These are phyloP conservation scores for Plagodis pulveraria DNA, from an alignment of 2,888 invertebrate genomes.

Conservation along the genomic window DNA sequence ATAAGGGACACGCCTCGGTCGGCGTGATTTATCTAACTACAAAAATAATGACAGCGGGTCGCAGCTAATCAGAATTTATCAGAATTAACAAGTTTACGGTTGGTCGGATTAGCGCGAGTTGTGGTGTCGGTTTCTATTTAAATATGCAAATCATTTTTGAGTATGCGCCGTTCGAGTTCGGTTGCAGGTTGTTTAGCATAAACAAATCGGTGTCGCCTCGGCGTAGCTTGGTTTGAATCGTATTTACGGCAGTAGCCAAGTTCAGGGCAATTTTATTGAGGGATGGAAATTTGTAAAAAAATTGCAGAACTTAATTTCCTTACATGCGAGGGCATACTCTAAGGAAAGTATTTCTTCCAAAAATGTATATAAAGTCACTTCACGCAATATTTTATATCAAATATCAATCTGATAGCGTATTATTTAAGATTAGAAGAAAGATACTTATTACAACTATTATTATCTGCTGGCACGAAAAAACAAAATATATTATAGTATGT, in stretches of 20 bases:
- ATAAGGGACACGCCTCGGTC: slow-evolving; percentile 67
- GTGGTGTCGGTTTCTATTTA: slow-evolving; percentile 62
- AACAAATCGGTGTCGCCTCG: slow-evolving; percentile 63
- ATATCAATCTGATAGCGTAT: too few species aligned
- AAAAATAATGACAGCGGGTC: slow-evolving; percentile 58
- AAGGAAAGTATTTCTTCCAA: too few species aligned
- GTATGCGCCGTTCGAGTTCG: slow-evolving; percentile 60
- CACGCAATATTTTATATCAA: too few species aligned
- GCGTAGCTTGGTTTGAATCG: not conserved
- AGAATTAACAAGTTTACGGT: slow-evolving; percentile 64
- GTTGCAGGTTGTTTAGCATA: slow-evolving; percentile 66
- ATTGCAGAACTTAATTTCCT: too few species aligned
- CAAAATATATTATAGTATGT: too few species aligned
- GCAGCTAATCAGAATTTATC: slow-evolving; percentile 67
- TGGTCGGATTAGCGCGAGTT: slow-evolving; percentile 53
- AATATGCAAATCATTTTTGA: slow-evolving; percentile 76
- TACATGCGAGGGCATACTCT: too few species aligned
- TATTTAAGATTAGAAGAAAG: too few species aligned
- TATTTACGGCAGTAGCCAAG: not conserved
- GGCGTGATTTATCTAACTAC: slow-evolving; percentile 62
- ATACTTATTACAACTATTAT: too few species aligned
- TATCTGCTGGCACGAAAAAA: too few species aligned
- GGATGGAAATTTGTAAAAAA: too few species aligned
- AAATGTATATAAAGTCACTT: too few species aligned
- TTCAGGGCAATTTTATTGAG: not conserved